A percentile compares a stretch with the other conserved stretches of the same genome.
Evolutionary conservation across 2,113 vertebrate species (phyloP).

Genomic region (Dunckerocampus dactyliophorus): DNA sequence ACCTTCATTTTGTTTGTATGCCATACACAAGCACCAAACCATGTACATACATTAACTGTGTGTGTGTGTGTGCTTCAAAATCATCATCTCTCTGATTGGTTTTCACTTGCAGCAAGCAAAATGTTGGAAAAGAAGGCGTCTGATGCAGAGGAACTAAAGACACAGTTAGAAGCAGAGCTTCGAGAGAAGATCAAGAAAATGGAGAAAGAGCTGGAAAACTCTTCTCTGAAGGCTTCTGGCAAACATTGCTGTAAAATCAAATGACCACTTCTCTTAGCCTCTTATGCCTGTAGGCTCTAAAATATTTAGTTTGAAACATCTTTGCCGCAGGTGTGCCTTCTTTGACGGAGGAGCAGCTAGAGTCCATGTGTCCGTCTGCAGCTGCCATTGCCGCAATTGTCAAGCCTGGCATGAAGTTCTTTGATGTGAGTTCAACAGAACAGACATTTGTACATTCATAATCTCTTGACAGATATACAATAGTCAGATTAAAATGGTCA

Average conservation of each 20-base stretch:
- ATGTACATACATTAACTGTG: no score
- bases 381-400: constrained; percentile 92
- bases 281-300: no score
- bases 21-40: no score
- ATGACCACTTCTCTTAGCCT: not conserved
- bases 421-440: constrained; percentile 74
- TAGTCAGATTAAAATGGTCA: no score
- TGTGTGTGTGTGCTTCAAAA: not conserved
- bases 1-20: no score
- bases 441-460: not conserved
- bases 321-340: constrained; percentile 68
- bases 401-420: constrained; percentile 96
- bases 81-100: not conserved
- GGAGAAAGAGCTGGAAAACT: constrained; percentile 90
- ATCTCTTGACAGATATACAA: not conserved
- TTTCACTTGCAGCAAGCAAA: constrained; percentile 77
- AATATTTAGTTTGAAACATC: not conserved
- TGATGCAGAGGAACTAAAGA: constrained; percentile 77
- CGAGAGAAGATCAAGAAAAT: constrained; percentile 82
- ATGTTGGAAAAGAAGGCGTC: constrained; percentile 77
- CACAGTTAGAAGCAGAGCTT: constrained; percentile 78
- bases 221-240: constrained; percentile 79
- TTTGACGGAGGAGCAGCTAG: constrained; percentile 88
- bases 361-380: constrained; percentile 92
- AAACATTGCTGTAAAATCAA: constrained; percentile 84